phyloP scores from a whole-genome alignment of 2,888 invertebrate genomes.

The Steromphala cineraria region DNA sequence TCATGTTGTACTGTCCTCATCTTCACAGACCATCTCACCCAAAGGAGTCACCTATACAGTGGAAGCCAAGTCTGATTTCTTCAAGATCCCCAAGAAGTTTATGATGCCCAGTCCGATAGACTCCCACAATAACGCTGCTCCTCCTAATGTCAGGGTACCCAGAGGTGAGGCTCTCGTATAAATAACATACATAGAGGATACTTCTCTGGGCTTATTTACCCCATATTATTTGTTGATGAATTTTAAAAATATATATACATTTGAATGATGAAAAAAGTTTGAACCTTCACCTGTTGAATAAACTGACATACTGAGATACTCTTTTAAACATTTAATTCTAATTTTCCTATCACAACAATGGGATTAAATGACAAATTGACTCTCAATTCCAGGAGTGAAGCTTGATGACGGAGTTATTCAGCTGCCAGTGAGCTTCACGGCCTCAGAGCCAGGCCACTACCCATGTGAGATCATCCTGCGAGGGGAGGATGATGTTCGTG shows the following conservation, averaged over 20 bases:
- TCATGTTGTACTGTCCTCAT: not conserved
- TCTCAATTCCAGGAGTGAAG: conserved; percentile 32
- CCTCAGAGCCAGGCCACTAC: conserved; percentile 71
- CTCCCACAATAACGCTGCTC: conserved; percentile 41
- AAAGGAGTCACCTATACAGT: conserved; percentile 57
- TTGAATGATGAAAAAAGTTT: no score
- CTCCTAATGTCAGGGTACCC: conserved; percentile 27
- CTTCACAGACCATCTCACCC: conserved; percentile 41
- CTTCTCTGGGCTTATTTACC: no score
- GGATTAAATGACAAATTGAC: not conserved
- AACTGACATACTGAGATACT: no score
- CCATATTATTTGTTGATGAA: no score
- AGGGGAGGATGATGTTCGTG: conserved; percentile 70
- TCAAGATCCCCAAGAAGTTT: conserved; percentile 62
- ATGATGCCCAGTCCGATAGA: conserved; percentile 47
- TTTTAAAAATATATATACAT: no score
- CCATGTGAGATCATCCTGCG: conserved; percentile 66
- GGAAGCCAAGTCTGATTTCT: conserved; percentile 65
- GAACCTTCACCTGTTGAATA: no score
- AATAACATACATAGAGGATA: not conserved
- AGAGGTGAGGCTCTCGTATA: conserved; percentile 27
- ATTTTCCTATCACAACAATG: no score
- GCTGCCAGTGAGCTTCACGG: conserved; percentile 69
- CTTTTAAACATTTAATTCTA: no score
- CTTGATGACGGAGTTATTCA: conserved; percentile 55